Evolutionary conservation across 2,113 vertebrate species (phyloP).

Genomic region (Typhlomys cinereus): DNA sequence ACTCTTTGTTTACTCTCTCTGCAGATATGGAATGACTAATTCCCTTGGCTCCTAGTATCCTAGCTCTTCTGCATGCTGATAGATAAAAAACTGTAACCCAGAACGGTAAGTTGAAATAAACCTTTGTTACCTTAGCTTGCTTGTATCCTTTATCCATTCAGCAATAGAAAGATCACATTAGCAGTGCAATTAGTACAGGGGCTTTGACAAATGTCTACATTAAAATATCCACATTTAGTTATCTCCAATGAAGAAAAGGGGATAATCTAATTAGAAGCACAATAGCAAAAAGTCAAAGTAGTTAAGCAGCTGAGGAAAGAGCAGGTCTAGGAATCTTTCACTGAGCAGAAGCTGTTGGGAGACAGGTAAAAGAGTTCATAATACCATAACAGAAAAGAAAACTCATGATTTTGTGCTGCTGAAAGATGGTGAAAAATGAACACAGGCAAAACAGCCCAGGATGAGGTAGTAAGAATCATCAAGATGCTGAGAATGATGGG

Average conservation of each 20-base stretch:
- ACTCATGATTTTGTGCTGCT: not conserved
- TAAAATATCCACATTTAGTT: not conserved
- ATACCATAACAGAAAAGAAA: not conserved
- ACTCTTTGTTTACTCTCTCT: too few species aligned
- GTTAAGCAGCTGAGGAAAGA: not conserved
- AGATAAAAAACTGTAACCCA: too few species aligned
- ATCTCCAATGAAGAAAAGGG: not conserved
- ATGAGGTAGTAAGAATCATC: fast-evolving
- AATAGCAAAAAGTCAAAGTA: not conserved
- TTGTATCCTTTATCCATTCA: too few species aligned
- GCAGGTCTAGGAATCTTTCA: not conserved
- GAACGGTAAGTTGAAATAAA: too few species aligned
- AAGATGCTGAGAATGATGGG: not conserved
- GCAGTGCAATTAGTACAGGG: not conserved
- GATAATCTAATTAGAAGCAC: not conserved
- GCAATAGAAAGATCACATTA: too few species aligned
- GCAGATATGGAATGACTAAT: too few species aligned
- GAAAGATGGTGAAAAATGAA: not conserved
- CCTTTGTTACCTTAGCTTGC: too few species aligned
- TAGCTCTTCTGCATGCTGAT: too few species aligned
- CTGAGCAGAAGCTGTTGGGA: not conserved
- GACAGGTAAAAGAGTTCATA: not conserved
- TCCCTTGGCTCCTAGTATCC: too few species aligned
- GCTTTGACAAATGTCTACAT: not conserved
- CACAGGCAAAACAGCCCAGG: not conserved